Base-by-base conservation (phyloP, 2,888 invertebrate species). In the Melanargia galathea region DNA sequence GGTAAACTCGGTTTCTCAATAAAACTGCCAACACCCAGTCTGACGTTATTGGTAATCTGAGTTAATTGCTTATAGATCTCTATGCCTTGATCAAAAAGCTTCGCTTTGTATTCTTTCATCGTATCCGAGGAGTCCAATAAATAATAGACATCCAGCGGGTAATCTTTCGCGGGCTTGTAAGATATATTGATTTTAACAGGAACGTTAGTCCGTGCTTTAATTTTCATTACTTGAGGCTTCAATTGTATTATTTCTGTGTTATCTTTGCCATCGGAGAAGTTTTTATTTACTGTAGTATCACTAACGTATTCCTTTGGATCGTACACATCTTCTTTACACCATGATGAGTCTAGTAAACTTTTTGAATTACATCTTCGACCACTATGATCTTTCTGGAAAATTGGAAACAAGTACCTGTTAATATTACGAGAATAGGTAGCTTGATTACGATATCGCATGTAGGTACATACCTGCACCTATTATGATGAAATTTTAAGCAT, bases 101-200 rank as follows among this genome's bases (percentile, higher is more conserved):
- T 83, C 0, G 82, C 76, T 73, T 93, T 93, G 74, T 95, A 93
- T 8, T 78, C 77, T 55, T 79, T 81, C 96, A 97, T 97, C 0
- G 96, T 96, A 38, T 90, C 84, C 0, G 96, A 96, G 68, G 95
- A 85, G 74, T 97, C 97, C 95, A 96, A 95, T 33, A 97, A 86
- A 76, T 95, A 96, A 78, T 97, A 97, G n/a, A 97, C 86, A 82
- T 97, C 97, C 1, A 97, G 93, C 0, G 97, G 96, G 78, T 95
- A 96, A 81, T 96, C 94, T 70, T 93, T 87, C 0, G 95, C 95
- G 70, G 94, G 94, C 48, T 92, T 87, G 69, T 94, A 95, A 13
- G 80, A 82, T 72, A 94, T 84, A 0, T 72, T 67, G 38, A 93
- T 74, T 0, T 71, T 58, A 1, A 78, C 74, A 43, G 79, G 76